Conservation (phyloP, 2,797 vertebrate species). For the Furcifer pardalis region DNA sequence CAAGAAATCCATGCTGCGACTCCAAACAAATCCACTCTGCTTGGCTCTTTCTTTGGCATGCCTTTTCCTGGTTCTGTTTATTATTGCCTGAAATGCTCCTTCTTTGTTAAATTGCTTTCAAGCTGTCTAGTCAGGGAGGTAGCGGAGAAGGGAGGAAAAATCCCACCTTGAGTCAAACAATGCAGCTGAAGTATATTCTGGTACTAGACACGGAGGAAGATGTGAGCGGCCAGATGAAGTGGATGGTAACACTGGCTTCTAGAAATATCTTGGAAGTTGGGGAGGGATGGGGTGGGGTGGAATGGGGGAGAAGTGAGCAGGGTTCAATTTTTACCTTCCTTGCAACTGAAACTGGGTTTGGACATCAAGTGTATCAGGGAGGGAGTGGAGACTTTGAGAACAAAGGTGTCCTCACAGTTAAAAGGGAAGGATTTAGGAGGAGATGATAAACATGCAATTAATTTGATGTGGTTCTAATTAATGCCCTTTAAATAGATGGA, state of each 20-base stretch:
- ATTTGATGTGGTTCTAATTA: slow-evolving; percentile 66
- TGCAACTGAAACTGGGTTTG: slow-evolving; percentile 7
- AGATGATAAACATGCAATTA: slow-evolving; percentile 47
- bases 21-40: slow-evolving; percentile 65
- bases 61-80: slow-evolving; percentile 21
- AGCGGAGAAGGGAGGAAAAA: background rate
- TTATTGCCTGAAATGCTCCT: slow-evolving; percentile 65
- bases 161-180: background rate
- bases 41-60: slow-evolving; percentile 59
- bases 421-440: slow-evolving; percentile 50
- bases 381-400: slow-evolving; percentile 31
- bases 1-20: too few species aligned
- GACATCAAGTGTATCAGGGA: slow-evolving; percentile 14
- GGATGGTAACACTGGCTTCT: slow-evolving; percentile 34
- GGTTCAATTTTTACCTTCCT: background rate
- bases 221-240: slow-evolving; percentile 35
- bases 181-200: slow-evolving; percentile 42
- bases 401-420: slow-evolving; percentile 46
- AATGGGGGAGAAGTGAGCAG: slow-evolving; percentile 27
- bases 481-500: slow-evolving; percentile 59
- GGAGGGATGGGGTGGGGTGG: slow-evolving; percentile 16
- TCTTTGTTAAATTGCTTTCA: slow-evolving; percentile 35
- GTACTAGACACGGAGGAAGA: background rate
- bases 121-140: background rate
- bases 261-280: slow-evolving; percentile 47